Conservation (phyloP, 2,113 vertebrate species). For the Labeo catla region DNA sequence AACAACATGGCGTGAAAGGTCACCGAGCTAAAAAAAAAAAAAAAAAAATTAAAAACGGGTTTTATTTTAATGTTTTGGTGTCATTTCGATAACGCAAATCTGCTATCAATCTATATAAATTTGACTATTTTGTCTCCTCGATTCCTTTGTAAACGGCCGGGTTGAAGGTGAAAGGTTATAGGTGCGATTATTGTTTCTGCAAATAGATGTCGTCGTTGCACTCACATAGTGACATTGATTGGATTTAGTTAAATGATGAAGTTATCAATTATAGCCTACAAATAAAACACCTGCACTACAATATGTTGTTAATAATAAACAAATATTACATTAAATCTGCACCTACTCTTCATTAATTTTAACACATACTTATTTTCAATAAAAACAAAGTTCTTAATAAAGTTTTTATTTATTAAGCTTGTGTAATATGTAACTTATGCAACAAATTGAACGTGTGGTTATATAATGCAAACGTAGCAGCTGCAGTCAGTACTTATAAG, state of each 20-base stretch:
- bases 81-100: neutral
- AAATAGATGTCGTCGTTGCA: conserved; percentile 57
- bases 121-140: neutral
- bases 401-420: neutral
- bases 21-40: conserved; percentile 56
- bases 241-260: no score
- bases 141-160: neutral
- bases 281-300: no score
- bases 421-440: neutral
- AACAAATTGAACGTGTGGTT: neutral
- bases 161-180: conserved; percentile 65
- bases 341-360: no score
- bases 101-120: neutral
- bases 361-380: neutral
- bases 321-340: no score
- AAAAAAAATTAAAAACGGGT: neutral
- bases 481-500: neutral
- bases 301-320: no score
- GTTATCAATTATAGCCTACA: no score
- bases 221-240: no score
- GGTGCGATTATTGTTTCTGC: neutral
- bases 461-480: neutral
- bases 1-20: conserved; percentile 59
- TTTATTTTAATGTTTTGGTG: neutral
- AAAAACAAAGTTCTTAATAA: neutral